Evolutionary conservation across 1,140 invertebrate genomes (phyloP), one percentile per base, ranked within the genome.

Genomic region (Cataglyphis hispanica): DNA sequence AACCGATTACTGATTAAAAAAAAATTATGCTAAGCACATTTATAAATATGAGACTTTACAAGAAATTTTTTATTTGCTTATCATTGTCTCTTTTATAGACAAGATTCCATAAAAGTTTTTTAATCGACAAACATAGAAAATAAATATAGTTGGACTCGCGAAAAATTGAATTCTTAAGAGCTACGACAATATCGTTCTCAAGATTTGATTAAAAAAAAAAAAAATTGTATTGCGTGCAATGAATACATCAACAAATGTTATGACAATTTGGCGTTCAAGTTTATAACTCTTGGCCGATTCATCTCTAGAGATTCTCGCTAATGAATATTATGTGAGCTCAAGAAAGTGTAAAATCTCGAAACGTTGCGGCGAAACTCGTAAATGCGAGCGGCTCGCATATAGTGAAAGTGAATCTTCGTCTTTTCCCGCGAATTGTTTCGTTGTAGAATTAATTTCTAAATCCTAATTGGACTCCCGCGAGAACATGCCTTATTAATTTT

Each of bases 281-380:
- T 43, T 43, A 40, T 8, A 22, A 13, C 8, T 66, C 37, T 31
- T 58, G 46, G 1, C n/a, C 13, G 37, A 74, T 40, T 58, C 34
- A 3, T 31, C 3, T 81, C 19, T 13, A 31, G 19, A 27, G 25
- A 72, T 74, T 53, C 13, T 6, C 37, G 53, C 37, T 72, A 74
- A 81, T 40, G 34, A 60, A 19, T 16, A 7, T 81, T 25, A 31
- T 50, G 46, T 50, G 63, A 56, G 31, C 25, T 83, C 53, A 83
- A n/a, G 67, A 83, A 83, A 83, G 78, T 83, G 67, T 83, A 83
- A 74, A 61, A 43, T 61, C 34, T 60, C 25, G 31, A 58, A 58
- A 53, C 22, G 34, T 13, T 16, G n/a, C 13, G 25, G 67, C 19
- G 56, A 83, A 83, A 74, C 78, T 25, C 19, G 25, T 43, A 40